Conservation (phyloP, 2,797 vertebrate genomes). For the Microtus agrestis region DNA sequence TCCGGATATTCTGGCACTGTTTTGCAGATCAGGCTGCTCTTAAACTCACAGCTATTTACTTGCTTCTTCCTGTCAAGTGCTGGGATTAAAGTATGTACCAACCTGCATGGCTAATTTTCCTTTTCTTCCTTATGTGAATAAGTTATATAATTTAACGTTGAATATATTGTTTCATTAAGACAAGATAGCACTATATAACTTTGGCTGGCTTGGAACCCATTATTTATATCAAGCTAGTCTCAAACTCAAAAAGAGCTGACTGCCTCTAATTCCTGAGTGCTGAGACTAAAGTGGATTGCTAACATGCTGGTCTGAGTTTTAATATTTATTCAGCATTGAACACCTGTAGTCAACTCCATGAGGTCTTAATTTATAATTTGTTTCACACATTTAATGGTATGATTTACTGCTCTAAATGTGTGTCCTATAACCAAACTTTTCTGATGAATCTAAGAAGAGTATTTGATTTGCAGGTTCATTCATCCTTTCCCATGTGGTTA, state of each 20-base stretch:
- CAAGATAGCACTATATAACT: too few species aligned
- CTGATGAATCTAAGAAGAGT: neutral
- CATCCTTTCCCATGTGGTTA: neutral
- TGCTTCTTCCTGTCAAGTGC: neutral
- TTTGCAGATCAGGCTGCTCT: neutral
- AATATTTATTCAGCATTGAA: neutral
- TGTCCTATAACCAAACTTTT: neutral
- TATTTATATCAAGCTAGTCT: neutral
- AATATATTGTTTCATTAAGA: neutral
- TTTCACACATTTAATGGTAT: neutral
- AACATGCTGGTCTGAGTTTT: neutral
- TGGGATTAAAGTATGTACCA: neutral
- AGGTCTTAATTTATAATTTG: neutral
- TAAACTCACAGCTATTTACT: neutral
- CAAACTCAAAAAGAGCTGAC: neutral
- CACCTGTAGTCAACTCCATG: neutral
- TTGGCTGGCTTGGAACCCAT: neutral
- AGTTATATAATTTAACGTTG: neutral
- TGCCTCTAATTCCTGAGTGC: neutral
- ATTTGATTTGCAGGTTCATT: neutral
- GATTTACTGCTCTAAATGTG: neutral
- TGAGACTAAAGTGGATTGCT: neutral
- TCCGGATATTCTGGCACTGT: neutral
- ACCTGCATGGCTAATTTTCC: neutral
- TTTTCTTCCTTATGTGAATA: neutral